phyloP scores from a whole-genome alignment of 2,888 invertebrate species.

The Ectemnius continuus region DNA sequence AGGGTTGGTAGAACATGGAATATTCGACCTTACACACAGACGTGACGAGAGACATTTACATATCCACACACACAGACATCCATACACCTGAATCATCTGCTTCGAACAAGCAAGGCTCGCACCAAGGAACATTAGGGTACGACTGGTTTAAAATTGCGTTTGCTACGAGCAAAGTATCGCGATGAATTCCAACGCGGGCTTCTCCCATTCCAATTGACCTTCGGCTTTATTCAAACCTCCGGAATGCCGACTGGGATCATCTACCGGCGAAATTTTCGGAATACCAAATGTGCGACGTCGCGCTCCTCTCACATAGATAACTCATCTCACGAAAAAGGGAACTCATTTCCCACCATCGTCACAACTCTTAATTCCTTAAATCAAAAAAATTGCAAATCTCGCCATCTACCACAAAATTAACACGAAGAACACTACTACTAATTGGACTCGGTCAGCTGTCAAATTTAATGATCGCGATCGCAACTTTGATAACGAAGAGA shows the following conservation, averaged over 20 bases:
- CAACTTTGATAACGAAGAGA: too few relatives aligned
- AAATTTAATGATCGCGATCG: too few relatives aligned
- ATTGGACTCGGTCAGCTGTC: too few relatives aligned
- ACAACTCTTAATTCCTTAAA: too few relatives aligned
- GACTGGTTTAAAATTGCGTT: constrained; percentile 15
- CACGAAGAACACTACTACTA: too few relatives aligned
- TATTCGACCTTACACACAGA: too few relatives aligned
- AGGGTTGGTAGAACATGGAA: too few relatives aligned
- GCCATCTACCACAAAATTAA: too few relatives aligned
- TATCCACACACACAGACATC: not conserved
- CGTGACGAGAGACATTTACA: too few relatives aligned
- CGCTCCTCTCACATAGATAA: not conserved
- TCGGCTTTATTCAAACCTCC: constrained; percentile 21
- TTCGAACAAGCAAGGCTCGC: constrained; percentile 19
- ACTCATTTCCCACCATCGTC: too few relatives aligned
- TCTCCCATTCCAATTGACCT: constrained; percentile 31
- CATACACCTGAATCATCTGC: not conserved
- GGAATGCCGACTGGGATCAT: constrained; percentile 35
- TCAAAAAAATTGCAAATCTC: too few relatives aligned
- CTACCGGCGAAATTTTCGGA: not conserved
- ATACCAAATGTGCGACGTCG: not conserved
- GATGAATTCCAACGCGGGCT: constrained; percentile 9
- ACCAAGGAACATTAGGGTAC: not conserved
- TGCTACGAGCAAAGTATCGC: constrained; percentile 6
- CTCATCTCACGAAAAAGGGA: too few relatives aligned